Percentiles rank a stretch among this genome's conserved stretches.
phyloP scores from a whole-genome alignment of 2,113 vertebrate genomes.

The Laticauda laticaudata region DNA sequence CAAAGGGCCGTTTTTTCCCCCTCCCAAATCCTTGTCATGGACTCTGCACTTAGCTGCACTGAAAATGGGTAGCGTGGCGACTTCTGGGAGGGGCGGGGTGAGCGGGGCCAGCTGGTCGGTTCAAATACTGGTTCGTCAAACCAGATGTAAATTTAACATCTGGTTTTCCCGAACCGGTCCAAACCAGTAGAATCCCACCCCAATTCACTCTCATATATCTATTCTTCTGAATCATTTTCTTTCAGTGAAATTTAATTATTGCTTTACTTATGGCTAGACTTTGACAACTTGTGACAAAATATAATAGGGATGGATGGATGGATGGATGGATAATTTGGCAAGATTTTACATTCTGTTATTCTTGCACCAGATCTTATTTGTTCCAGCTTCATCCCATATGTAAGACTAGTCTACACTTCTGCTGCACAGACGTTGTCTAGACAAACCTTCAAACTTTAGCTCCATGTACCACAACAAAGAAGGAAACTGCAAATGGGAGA shows the following conservation, averaged over 20 bases:
- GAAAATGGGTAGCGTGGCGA: no score
- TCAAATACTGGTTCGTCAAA: no score
- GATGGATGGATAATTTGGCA: not conserved
- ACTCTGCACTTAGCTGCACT: no score
- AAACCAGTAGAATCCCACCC: no score
- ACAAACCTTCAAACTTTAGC: not conserved
- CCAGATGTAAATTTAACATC: no score
- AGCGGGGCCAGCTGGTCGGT: no score
- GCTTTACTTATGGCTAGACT: not conserved
- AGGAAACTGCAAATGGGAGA: not conserved
- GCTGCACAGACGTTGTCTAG: not conserved
- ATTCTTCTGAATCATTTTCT: not conserved
- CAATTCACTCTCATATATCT: not conserved
- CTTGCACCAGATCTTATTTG: not conserved
- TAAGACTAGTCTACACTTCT: not conserved
- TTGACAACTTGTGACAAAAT: not conserved
- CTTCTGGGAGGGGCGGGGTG: no score
- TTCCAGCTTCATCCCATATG: not conserved
- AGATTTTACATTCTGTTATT: not conserved
- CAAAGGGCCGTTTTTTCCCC: no score
- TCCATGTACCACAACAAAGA: not conserved
- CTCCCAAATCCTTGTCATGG: no score
- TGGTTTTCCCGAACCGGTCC: no score
- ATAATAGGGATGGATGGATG: not conserved
- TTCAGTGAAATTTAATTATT: not conserved